Evolutionary conservation across 1,140 invertebrate genomes (phyloP), one percentile per base, ranked within the genome.

Genomic region (Neelides sp.): DNA sequence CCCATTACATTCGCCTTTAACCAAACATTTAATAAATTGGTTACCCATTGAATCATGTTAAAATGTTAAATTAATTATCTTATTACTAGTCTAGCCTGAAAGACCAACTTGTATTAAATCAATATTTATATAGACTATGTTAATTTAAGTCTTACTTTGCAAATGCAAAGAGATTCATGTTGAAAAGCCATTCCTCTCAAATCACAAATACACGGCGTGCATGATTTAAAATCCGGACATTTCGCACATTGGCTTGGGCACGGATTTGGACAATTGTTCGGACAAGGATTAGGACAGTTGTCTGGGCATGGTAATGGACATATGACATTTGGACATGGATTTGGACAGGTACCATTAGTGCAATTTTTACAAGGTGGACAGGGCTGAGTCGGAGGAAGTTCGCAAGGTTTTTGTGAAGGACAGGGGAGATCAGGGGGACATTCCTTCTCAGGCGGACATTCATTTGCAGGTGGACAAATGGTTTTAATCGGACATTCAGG

Each of bases 1-100:
- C 89, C 90, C 57, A 76, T 75, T 2, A 89, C 87, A 65, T 88
- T 78, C 1, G 67, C 51, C 65, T 66, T 17, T 0, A 22, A 28
- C 12, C 10, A 49, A 19, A n/a, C 10, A 28, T n/a, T 19, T n/a
- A n/a, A n/a, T n/a, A n/a, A n/a, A n/a, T n/a, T n/a, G n/a, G n/a
- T n/a, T n/a, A n/a, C n/a, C n/a, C n/a, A n/a, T n/a, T n/a, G n/a
- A n/a, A n/a, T n/a, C n/a, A n/a, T n/a, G n/a, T n/a, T n/a, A n/a
- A n/a, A n/a, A n/a, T n/a, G n/a, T n/a, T n/a, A n/a, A n/a, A n/a
- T n/a, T n/a, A n/a, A n/a, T n/a, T n/a, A n/a, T n/a, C n/a, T n/a
- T n/a, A n/a, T n/a, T n/a, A n/a, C n/a, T n/a, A n/a, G n/a, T n/a
- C n/a, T n/a, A n/a, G n/a, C n/a, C n/a, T n/a, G n/a, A n/a, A n/a